Evolutionary conservation across 35 echinoderm and acorn worm species (phyloP), one percentile per base, ranked within the genome.

Genomic region (Strongylocentrotus purpuratus): DNA sequence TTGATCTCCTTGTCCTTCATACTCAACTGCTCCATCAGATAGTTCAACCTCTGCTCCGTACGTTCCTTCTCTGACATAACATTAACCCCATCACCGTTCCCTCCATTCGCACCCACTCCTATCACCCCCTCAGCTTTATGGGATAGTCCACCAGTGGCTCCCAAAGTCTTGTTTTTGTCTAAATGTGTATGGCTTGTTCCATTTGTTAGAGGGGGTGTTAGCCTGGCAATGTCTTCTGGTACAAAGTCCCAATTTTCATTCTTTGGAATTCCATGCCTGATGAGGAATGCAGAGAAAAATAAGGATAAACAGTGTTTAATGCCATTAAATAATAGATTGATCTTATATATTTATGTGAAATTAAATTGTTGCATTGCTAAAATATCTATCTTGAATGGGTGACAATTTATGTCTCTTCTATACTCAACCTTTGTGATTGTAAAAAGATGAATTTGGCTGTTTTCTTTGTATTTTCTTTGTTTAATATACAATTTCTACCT

Each of bases 181-280:
- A 15, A 11, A 25, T 89, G 87, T 46, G 45, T 46, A 89, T 33
- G 87, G 45, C 87, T 89, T 18, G 33, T 89, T 89, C 87, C 87
- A 89, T 89, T 89, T 89, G 87, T 89, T 12, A 89, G 85, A 86
- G 85, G 5, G 31, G 87, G 87, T 33, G 32, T 89, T 17, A 25
- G 14, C 12, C 17, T 89, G 32, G 20, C 12, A 17, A 89, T 45
- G 45, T 45, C 87, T 46, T 89, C 45, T 89, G 87, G 87, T 12
- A 89, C 87, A 89, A 89, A 89, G 45, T 89, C 87, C 87, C 87
- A 89, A 46, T 33, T 89, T 89, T 89, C 87, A 35, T 89, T 89
- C 87, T 89, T 89, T 25, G 87, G 87, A 89, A 89, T 89, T 89
- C 87, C 87, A 89, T 89, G 87, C 45, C 87, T 89, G 87, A 33